Evolutionary conservation across 2,888 invertebrate genomes (phyloP).

Genomic region (Erebia aethiops): DNA sequence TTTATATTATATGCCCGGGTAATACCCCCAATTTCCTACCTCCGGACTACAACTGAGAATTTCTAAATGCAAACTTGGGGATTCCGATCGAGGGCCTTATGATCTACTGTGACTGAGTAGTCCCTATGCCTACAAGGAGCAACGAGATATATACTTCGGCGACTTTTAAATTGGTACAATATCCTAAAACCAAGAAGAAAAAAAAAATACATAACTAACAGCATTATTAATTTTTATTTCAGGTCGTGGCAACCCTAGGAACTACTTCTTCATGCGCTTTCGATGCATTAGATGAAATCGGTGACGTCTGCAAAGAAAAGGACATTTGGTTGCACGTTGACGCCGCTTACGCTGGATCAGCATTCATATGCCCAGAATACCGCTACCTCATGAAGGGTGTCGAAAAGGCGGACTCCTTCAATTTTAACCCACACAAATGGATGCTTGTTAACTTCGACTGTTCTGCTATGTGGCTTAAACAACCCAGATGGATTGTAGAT

Average conservation of each 20-base stretch:
- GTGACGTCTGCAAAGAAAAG: slow-evolving; percentile 91
- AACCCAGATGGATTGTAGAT: slow-evolving; percentile 94
- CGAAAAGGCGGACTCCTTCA: slow-evolving; percentile 96
- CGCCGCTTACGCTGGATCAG: slow-evolving; percentile 97
- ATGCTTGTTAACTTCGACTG: slow-evolving; percentile 99
- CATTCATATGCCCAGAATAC: slow-evolving; percentile 98
- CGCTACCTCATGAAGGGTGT: slow-evolving; percentile 94
- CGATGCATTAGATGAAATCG: slow-evolving; percentile 94
- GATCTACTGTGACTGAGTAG: too few relatives aligned
- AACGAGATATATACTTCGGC: too few relatives aligned
- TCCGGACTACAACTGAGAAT: too few relatives aligned
- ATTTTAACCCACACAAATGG: slow-evolving; percentile 99
- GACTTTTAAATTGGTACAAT: too few relatives aligned
- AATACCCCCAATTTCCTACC: too few relatives aligned
- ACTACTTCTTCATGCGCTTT: slow-evolving; percentile 98
- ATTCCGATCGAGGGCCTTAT: too few relatives aligned
- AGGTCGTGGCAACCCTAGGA: slow-evolving; percentile 95
- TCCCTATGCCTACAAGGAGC: too few relatives aligned
- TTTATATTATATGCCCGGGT: too few relatives aligned
- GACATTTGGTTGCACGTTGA: slow-evolving; percentile 97
- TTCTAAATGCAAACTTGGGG: too few relatives aligned
- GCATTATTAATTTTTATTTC: slow-evolving; percentile 32
- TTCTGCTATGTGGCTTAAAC: slow-evolving; percentile 98
- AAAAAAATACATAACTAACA: too few relatives aligned
- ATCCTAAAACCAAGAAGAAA: too few relatives aligned